Percentiles rank a stretch among this genome's conserved stretches.
These are phyloP conservation scores for Hippopotamyrus pictus DNA, from an alignment of 2,797 vertebrate genomes.

Conservation along the genomic window DNA sequence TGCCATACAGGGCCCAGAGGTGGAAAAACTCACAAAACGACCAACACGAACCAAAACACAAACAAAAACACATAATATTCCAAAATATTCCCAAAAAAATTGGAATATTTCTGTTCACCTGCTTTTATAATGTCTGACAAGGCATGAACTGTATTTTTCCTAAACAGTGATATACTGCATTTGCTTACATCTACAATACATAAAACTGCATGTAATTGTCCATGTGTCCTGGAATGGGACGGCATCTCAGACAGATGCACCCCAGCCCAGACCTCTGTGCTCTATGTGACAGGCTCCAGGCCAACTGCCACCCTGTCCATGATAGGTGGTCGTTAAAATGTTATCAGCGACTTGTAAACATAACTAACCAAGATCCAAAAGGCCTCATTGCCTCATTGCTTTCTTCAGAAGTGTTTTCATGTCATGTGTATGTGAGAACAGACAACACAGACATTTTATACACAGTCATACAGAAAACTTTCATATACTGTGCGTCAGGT, in stretches of 20 bases:
- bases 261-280: background rate
- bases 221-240: background rate
- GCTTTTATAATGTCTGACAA: background rate
- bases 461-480: background rate
- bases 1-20: background rate
- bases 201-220: background rate
- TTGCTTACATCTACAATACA: background rate
- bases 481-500: background rate
- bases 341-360: background rate
- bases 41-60: background rate
- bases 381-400: background rate
- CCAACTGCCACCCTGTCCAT: background rate
- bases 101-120: background rate
- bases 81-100: background rate
- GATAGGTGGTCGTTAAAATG: background rate
- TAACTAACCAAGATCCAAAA: background rate
- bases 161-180: background rate
- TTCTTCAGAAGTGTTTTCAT: background rate
- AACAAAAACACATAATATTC: background rate
- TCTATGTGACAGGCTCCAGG: background rate
- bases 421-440: background rate
- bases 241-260: background rate
- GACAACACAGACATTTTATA: background rate
- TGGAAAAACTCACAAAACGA: background rate
- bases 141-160: background rate